Evolutionary conservation across 2,888 invertebrate species (phyloP).

Genomic region (Xiphydria camelus): DNA sequence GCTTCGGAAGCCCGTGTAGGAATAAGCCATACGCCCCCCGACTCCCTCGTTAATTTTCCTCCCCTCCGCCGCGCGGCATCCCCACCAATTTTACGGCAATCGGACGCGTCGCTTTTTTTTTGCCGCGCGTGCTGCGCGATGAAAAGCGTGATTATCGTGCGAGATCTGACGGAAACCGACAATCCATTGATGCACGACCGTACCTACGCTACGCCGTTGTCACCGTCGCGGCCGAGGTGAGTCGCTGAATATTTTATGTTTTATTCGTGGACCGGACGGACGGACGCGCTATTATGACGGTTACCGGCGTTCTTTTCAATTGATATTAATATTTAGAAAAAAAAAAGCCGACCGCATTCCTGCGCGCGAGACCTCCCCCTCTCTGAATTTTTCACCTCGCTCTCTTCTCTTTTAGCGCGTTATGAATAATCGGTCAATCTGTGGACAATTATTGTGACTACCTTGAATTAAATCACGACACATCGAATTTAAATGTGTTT

Average conservation of each 20-base stretch:
- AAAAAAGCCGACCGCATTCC: too few species aligned
- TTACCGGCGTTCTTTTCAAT: conserved; percentile 31
- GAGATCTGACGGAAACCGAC: conserved; percentile 46
- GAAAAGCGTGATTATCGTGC: conserved; percentile 36
- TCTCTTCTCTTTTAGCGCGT: too few species aligned
- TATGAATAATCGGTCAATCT: too few species aligned
- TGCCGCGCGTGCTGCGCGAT: too few species aligned
- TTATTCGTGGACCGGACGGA: conserved; percentile 34
- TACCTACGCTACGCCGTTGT: conserved; percentile 28
- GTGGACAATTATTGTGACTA: too few species aligned
- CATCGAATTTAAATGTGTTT: too few species aligned
- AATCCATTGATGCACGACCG: conserved; percentile 45
- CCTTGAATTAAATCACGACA: too few species aligned
- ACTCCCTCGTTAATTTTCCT: conserved; percentile 9
- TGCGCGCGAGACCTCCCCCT: too few species aligned
- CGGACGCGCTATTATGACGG: conserved; percentile 33
- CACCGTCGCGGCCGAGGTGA: conserved; percentile 22
- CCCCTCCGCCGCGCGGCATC: too few species aligned
- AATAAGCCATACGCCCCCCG: conserved; percentile 8
- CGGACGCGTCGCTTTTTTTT: too few species aligned
- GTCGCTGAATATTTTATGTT: conserved; percentile 36
- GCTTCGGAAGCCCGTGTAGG: conserved; percentile 8
- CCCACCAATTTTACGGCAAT: too few species aligned
- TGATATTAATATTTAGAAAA: conserved; percentile 33
- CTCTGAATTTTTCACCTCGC: too few species aligned